These are phyloP conservation scores for Bombus sibiricus DNA, from an alignment of 1,140 invertebrate species.

Conservation along the genomic window DNA sequence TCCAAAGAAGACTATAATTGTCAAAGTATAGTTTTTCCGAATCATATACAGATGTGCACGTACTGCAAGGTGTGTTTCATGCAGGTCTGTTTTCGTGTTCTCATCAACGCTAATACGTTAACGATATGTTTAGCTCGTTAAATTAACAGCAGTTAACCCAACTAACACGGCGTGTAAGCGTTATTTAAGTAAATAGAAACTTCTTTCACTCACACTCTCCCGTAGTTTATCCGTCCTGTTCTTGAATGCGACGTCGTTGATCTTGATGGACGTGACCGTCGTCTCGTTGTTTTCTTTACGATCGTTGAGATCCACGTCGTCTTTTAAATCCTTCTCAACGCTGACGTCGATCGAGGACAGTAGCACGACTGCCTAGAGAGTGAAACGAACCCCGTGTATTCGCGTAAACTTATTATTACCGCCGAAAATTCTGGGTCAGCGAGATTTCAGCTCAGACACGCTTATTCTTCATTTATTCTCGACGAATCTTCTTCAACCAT, in stretches of 20 bases:
- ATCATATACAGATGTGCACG: neutral
- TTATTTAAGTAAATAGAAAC: neutral
- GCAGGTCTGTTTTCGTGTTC: neutral
- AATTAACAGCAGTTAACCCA: neutral
- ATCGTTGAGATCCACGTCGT: conserved; percentile 58
- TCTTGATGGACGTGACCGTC: conserved; percentile 79
- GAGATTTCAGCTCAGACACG: too few relatives aligned
- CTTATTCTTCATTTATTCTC: too few relatives aligned
- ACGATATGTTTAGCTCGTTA: neutral
- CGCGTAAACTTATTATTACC: conserved; percentile 45
- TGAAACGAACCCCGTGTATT: conserved; percentile 29
- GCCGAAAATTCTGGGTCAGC: neutral
- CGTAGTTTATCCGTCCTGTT: conserved; percentile 81
- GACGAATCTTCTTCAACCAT: neutral
- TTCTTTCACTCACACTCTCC: conserved; percentile 58
- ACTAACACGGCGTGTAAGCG: neutral
- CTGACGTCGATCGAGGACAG: conserved; percentile 61
- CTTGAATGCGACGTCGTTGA: conserved; percentile 68
- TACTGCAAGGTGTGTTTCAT: neutral
- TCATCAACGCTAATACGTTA: too few relatives aligned
- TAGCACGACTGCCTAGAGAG: conserved; percentile 56
- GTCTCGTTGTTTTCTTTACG: conserved; percentile 71
- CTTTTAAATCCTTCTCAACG: conserved; percentile 56
- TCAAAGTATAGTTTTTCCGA: neutral
- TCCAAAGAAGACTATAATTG: neutral